phyloP scores from a whole-genome alignment of 2,888 invertebrate genomes.

The Melipona bicolor region DNA sequence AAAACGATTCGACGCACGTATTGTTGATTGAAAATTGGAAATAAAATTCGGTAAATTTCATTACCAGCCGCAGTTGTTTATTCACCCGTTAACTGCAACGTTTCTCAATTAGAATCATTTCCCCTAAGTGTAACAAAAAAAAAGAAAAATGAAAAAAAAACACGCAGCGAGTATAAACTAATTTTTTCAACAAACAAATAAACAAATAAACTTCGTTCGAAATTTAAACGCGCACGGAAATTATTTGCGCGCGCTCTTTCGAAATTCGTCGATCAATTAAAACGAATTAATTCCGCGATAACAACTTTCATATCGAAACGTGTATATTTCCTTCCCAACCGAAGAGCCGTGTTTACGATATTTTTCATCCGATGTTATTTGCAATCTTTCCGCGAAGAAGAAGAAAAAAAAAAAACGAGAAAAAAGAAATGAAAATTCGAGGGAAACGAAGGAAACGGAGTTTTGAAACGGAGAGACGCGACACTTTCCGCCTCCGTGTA shows the following conservation, averaged over 20 bases:
- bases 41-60: conserved; percentile 9
- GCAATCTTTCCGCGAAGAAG: too few relatives aligned
- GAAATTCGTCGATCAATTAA: background rate
- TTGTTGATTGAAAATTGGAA: conserved; percentile 25
- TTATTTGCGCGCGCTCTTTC: background rate
- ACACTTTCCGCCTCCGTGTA: too few relatives aligned
- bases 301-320: background rate
- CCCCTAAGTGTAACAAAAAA: background rate
- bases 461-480: background rate
- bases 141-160: background rate
- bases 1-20: background rate
- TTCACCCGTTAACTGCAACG: conserved; percentile 1
- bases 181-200: background rate
- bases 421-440: background rate
- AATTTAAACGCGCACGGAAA: background rate
- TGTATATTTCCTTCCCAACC: background rate
- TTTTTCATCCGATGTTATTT: too few relatives aligned
- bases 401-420: too few relatives aligned
- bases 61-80: conserved; percentile 8
- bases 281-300: background rate
- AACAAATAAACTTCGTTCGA: background rate
- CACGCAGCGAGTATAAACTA: background rate
- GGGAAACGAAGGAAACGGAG: background rate
- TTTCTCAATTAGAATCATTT: conserved; percentile 16
- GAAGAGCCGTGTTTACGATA: too few relatives aligned